Conservation (phyloP, 1,140 invertebrate species). For the Piezodorus guildinii region DNA sequence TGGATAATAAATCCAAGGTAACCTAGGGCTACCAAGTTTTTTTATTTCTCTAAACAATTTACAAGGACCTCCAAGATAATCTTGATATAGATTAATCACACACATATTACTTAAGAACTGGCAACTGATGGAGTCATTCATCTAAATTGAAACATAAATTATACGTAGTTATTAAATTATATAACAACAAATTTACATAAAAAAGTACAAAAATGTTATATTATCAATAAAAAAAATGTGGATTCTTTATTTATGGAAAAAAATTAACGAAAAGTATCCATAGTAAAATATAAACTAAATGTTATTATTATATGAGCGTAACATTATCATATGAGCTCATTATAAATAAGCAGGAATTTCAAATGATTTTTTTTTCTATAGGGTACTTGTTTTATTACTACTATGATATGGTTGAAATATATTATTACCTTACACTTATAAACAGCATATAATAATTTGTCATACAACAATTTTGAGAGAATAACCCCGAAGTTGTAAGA, state of each 20-base stretch:
- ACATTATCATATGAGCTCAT: no score
- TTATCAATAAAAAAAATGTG: no score
- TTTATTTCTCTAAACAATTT: constrained; percentile 39
- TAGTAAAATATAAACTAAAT: background rate
- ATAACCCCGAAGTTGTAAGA: constrained; percentile 32
- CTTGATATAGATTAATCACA: constrained; percentile 43
- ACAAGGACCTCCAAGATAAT: constrained; percentile 36
- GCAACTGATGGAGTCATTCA: constrained; percentile 44
- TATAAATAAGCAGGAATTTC: background rate
- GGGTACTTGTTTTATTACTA: background rate
- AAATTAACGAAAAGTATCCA: background rate
- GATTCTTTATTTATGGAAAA: no score
- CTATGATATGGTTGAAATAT: constrained; percentile 11
- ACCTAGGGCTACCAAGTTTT: constrained; percentile 33
- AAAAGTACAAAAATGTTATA: no score
- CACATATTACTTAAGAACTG: constrained; percentile 60
- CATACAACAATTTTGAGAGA: constrained; percentile 40
- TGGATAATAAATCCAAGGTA: constrained; percentile 46
- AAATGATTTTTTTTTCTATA: constrained; percentile 20
- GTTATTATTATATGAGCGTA: no score
- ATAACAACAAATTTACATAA: no score
- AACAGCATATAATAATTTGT: constrained; percentile 36
- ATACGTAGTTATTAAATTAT: constrained; percentile 2
- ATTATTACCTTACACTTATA: constrained; percentile 41
- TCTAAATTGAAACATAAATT: constrained; percentile 33